These are phyloP conservation scores for Diadegma fenestrale DNA, from an alignment of 2,888 invertebrate genomes.

Conservation along the genomic window DNA sequence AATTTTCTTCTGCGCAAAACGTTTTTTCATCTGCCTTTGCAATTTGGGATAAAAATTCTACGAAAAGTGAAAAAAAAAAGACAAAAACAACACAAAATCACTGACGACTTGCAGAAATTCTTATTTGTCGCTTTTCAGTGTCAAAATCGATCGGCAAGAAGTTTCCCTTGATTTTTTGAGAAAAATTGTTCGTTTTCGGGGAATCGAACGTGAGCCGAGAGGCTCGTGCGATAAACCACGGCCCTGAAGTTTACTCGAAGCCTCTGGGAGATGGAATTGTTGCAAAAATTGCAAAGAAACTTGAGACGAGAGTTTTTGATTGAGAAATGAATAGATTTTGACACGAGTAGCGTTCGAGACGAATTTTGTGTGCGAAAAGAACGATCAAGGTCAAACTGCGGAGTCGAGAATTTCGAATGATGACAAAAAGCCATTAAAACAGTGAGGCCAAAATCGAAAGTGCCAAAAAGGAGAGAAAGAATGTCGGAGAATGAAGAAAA, in stretches of 20 bases:
- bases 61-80: background rate
- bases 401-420: background rate
- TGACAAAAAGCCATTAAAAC: background rate
- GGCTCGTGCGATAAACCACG: background rate
- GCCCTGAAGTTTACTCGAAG: background rate
- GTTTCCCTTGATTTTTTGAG: no score
- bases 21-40: background rate
- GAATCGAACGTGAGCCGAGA: no score
- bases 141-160: no score
- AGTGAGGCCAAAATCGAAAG: background rate
- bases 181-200: no score
- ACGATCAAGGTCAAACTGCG: slow-evolving; percentile 36
- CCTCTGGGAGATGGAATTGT: background rate
- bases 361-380: background rate
- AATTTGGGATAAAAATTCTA: background rate
- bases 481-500: background rate
- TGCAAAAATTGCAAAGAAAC: no score
- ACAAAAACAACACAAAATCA: no score
- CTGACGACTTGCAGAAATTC: no score
- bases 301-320: background rate
- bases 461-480: background rate
- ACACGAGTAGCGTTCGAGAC: background rate
- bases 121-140: no score
- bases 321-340: background rate
- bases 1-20: background rate